Conservation (phyloP, 2,113 vertebrate species). For the Tonatia bakeri region DNA sequence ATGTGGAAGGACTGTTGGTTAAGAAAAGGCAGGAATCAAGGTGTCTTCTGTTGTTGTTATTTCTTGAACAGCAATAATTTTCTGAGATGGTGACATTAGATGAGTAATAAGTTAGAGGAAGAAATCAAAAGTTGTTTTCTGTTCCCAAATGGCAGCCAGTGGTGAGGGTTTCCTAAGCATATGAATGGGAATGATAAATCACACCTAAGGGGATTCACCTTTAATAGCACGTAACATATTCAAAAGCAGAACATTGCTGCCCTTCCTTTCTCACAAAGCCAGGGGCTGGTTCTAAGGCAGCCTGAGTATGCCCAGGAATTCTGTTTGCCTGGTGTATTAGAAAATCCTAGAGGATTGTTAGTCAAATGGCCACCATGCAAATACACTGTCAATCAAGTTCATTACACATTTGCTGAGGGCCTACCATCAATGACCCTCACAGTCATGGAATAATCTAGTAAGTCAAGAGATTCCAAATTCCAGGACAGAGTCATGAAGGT, state of each 20-base stretch:
- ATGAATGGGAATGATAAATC: background rate
- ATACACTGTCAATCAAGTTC: background rate
- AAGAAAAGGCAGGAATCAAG: background rate
- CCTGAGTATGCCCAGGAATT: background rate
- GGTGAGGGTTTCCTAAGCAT: background rate
- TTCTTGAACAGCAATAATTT: background rate
- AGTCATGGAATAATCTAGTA: background rate
- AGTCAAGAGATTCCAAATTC: background rate
- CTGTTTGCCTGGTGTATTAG: background rate
- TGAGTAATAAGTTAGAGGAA: background rate
- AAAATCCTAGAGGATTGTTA: background rate
- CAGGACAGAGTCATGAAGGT: background rate
- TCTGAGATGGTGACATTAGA: background rate
- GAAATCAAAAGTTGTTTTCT: background rate
- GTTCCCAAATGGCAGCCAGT: background rate
- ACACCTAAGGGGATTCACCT: background rate
- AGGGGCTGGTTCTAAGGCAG: background rate
- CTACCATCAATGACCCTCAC: background rate
- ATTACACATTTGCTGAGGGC: background rate
- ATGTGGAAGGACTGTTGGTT: background rate
- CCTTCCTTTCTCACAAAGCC: background rate
- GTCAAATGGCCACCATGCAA: background rate
- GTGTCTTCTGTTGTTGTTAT: background rate
- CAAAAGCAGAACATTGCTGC: background rate
- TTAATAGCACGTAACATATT: background rate